Evolutionary conservation across 1,140 invertebrate genomes (phyloP).

Genomic region (Macrobrachium rosenbergii): DNA sequence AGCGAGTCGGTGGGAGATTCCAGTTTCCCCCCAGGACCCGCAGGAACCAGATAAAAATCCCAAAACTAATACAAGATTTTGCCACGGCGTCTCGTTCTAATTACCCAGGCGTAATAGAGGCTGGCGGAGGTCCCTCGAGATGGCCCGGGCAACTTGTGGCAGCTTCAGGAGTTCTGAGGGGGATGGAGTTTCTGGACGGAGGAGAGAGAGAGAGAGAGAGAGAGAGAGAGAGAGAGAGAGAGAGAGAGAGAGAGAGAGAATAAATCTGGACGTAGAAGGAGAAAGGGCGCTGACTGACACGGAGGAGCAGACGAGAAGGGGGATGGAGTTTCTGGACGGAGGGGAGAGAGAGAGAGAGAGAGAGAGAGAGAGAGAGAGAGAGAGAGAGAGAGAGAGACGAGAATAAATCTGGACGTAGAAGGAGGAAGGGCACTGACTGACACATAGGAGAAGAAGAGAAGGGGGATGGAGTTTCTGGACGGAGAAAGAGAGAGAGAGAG

Average conservation of each 20-base stretch:
- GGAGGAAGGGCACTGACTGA: background rate
- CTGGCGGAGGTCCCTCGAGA: conserved; percentile 21
- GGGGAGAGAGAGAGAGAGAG: too few relatives aligned
- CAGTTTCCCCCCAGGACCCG: conserved; percentile 25
- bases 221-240: background rate
- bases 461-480: background rate
- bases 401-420: background rate
- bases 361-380: background rate
- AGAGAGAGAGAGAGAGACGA: background rate
- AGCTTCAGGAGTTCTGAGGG: conserved; percentile 30
- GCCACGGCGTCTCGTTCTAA: conserved; percentile 43
- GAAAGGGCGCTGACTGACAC: background rate
- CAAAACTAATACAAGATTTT: conserved; percentile 61
- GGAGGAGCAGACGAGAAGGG: background rate
- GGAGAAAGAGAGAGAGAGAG: background rate
- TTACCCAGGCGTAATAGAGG: conserved; percentile 48
- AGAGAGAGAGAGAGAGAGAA: background rate
- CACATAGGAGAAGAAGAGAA: background rate
- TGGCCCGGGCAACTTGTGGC: conserved; percentile 12
- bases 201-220: background rate
- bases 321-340: too few relatives aligned
- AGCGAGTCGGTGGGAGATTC: conserved; percentile 50
- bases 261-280: background rate
- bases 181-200: background rate
- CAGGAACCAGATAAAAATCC: conserved; percentile 48